A percentile compares a stretch with the other conserved stretches of the same genome.
These are phyloP conservation scores for Poeciliopsis turrubarensis DNA, from an alignment of 2,113 vertebrate genomes.

Conservation along the genomic window DNA sequence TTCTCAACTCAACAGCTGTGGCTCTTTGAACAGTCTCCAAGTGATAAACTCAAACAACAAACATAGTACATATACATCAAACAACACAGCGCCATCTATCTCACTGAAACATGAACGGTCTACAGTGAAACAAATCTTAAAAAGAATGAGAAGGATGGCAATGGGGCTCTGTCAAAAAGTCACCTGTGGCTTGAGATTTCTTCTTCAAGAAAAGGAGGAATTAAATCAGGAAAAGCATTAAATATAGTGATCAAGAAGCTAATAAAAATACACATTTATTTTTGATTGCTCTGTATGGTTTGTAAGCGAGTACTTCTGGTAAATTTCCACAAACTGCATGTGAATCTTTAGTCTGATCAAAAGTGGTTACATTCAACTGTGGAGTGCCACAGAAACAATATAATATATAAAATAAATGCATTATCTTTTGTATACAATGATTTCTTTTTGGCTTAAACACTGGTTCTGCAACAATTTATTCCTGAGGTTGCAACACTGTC, in stretches of 20 bases:
- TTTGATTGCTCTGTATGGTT: slow-evolving; percentile 36
- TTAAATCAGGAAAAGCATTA: slow-evolving; percentile 16
- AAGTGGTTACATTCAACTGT: slow-evolving; percentile 51
- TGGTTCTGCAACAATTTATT: slow-evolving; percentile 60
- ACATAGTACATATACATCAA: slow-evolving; percentile 69
- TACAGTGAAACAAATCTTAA: slow-evolving; percentile 56
- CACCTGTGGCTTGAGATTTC: slow-evolving; percentile 39
- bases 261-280: slow-evolving; percentile 39
- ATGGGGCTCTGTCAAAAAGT: slow-evolving; percentile 49
- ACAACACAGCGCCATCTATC: slow-evolving; percentile 70
- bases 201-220: slow-evolving; percentile 23
- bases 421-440: slow-evolving; percentile 54
- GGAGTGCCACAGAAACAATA: slow-evolving; percentile 65
- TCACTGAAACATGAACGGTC: slow-evolving; percentile 62
- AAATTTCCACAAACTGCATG: slow-evolving; percentile 5
- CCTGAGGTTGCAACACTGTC: slow-evolving; percentile 71
- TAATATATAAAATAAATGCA: slow-evolving; percentile 72
- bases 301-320: slow-evolving; percentile 29
- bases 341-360: slow-evolving; percentile 37
- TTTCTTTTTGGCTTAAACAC: slow-evolving; percentile 58
- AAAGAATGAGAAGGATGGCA: slow-evolving; percentile 37
- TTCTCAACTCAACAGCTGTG: slow-evolving; percentile 65
- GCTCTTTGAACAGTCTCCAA: slow-evolving; percentile 63
- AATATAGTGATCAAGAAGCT: slow-evolving; percentile 55
- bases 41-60: slow-evolving; percentile 73